These are phyloP conservation scores for Mactromeris polynyma DNA, from an alignment of 2,888 invertebrate genomes.

Conservation along the genomic window DNA sequence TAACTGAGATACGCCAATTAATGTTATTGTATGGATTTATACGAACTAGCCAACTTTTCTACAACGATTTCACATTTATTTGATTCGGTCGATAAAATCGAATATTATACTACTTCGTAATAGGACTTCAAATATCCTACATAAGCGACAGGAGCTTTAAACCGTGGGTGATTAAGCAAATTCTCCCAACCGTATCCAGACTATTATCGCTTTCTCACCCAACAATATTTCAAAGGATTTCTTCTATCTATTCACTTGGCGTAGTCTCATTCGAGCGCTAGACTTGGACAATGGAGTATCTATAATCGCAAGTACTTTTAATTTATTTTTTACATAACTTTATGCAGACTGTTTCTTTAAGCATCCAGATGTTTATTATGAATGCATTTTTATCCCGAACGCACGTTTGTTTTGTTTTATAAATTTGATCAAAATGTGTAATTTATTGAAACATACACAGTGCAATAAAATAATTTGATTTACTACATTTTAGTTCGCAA, in stretches of 20 bases:
- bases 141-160: conserved; percentile 1
- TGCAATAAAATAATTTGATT: too few species aligned
- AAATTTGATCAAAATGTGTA: not conserved
- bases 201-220: conserved; percentile 20
- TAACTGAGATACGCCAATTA: not conserved
- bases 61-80: not conserved
- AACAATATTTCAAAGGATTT: not conserved
- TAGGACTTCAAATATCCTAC: not conserved
- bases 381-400: not conserved
- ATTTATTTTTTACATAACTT: not conserved
- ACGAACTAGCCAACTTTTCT: not conserved
- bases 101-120: not conserved
- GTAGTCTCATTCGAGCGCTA: not conserved
- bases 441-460: not conserved
- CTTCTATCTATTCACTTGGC: not conserved
- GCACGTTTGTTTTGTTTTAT: not conserved
- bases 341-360: not conserved
- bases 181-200: not conserved
- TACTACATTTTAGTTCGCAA: too few species aligned
- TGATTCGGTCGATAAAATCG: conserved; percentile 6
- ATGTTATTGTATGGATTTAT: conserved; percentile 6
- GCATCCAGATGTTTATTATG: not conserved
- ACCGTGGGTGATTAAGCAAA: not conserved
- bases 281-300: conserved; percentile 26
- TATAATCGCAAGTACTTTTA: conserved; percentile 26